Evolutionary conservation across 2,797 vertebrate genomes (phyloP), one percentile per base, ranked within the genome.

Genomic region (Eulemur rubriventer): DNA sequence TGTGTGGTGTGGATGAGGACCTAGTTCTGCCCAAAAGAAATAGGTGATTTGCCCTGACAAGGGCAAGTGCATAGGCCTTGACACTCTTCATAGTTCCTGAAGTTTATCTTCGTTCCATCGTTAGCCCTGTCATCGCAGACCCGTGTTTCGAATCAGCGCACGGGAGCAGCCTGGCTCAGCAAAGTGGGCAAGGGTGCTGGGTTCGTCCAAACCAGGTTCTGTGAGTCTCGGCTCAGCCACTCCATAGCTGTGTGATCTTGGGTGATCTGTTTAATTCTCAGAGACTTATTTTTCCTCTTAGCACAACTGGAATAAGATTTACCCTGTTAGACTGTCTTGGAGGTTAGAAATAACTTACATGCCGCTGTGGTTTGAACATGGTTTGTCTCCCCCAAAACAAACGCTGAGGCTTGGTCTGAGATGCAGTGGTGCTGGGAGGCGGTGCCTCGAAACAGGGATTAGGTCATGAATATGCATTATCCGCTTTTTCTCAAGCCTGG

Each of bases 131-230:
- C 4, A 33, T 41, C 22, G 26, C 0, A 33, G n/a, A 10, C 16
- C 30, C 14, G 7, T 13, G 6, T 24, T 63, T 55, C n/a, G 8
- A 22, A 20, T 4, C 33, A 2, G 16, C 2, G 28, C 1, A 17
- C 10, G 26, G 22, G 33, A 73, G 14, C 65, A 0, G 14, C n/a
- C 9, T 4, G 65, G 35, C 48, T 24, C 3, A 1, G n/a, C 3
- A 4, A 22, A 28, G 6, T 0, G 0, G 5, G 16, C 1, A 0
- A 10, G 14, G n/a, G 18, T 0, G 2, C 1, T 13, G 18, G 0
- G 20, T 18, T 30, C 4, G 2, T 13, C 28, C 16, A 4, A 8
- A 41, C 46, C 5, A 20, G 18, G 38, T 33, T 33, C 20, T 8
- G 2, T 3, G 22, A 41, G 28, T 13, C 28, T n/a, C 22, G 1